phyloP scores from a whole-genome alignment of 1,140 invertebrate species.

The Palaemon carinicauda region DNA sequence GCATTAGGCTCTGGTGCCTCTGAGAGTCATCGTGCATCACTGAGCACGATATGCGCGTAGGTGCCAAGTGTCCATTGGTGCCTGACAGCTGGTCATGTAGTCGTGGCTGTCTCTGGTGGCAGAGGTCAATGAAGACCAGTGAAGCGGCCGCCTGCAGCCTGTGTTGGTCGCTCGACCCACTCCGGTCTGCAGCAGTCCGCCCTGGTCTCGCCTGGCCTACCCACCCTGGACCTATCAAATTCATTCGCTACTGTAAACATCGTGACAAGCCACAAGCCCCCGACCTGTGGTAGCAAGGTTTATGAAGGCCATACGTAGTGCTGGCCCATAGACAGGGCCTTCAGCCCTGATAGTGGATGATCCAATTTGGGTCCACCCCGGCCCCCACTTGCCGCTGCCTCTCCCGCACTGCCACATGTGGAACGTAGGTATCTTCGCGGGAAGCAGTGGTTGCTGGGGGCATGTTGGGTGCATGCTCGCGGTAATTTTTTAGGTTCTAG shows the following conservation, averaged over 20 bases:
- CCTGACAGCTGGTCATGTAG: conserved; percentile 50
- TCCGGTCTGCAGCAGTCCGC: conserved; percentile 53
- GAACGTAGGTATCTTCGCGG: conserved; percentile 54
- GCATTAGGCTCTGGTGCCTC: conserved; percentile 58
- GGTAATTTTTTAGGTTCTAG: conserved; percentile 49
- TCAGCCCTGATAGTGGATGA: conserved; percentile 52
- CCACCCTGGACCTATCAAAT: conserved; percentile 49
- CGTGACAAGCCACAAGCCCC: conserved; percentile 54
- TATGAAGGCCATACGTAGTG: conserved; percentile 33
- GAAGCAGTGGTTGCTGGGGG: conserved; percentile 55
- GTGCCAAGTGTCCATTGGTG: conserved; percentile 43
- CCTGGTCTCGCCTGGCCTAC: conserved; percentile 48
- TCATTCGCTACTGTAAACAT: conserved; percentile 52
- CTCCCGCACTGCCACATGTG: conserved; percentile 54
- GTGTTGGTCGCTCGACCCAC: conserved; percentile 50
- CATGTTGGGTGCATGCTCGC: conserved; percentile 50
- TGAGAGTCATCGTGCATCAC: conserved; percentile 51
- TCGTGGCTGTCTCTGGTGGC: conserved; percentile 53
- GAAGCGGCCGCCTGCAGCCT: conserved; percentile 55
- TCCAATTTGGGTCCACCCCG: conserved; percentile 36
- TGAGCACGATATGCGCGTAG: conserved; percentile 48
- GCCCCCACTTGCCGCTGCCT: conserved; percentile 56
- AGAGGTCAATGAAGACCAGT: conserved; percentile 50
- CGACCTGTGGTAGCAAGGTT: conserved; percentile 49
- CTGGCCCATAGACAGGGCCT: conserved; percentile 49